Conservation (phyloP, 2,888 invertebrate species). For the Drosophila kokeensis region DNA sequence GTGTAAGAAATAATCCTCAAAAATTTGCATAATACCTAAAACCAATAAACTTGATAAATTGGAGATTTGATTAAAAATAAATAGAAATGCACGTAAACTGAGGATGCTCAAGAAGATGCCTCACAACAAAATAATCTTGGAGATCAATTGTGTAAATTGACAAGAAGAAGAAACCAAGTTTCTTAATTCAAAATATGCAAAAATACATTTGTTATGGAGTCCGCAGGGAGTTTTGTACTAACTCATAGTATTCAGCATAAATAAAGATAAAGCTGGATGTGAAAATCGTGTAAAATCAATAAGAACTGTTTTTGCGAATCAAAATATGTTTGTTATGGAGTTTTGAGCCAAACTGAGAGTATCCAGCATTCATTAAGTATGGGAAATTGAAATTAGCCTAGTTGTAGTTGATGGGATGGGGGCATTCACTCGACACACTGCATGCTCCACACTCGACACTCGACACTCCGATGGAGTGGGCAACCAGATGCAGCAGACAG, state of each 20-base stretch:
- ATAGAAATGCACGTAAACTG: not conserved
- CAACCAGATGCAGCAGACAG: conserved; percentile 28
- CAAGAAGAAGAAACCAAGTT: not conserved
- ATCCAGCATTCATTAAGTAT: conserved; percentile 12
- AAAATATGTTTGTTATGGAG: not conserved
- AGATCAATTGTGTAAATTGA: not conserved
- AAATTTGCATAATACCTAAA: not conserved
- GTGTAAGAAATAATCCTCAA: not conserved
- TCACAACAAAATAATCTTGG: not conserved
- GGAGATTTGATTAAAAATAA: not conserved
- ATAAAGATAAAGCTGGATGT: not conserved
- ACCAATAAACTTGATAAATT: not conserved
- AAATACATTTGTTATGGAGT: not conserved
- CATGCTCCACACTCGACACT: conserved; percentile 8
- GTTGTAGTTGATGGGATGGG: conserved; percentile 17
- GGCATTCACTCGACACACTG: conserved; percentile 8
- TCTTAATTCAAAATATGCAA: not conserved
- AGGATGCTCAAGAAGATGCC: no score
- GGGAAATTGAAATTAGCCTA: conserved; percentile 44
- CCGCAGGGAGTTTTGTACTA: not conserved
- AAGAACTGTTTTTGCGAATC: not conserved
- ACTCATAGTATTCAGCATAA: not conserved
- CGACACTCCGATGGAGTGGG: not conserved
- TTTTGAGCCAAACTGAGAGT: not conserved
- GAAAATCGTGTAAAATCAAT: not conserved